Evolutionary conservation across 2,113 vertebrate genomes (phyloP).

Genomic region (Orientallactaga bullata): DNA sequence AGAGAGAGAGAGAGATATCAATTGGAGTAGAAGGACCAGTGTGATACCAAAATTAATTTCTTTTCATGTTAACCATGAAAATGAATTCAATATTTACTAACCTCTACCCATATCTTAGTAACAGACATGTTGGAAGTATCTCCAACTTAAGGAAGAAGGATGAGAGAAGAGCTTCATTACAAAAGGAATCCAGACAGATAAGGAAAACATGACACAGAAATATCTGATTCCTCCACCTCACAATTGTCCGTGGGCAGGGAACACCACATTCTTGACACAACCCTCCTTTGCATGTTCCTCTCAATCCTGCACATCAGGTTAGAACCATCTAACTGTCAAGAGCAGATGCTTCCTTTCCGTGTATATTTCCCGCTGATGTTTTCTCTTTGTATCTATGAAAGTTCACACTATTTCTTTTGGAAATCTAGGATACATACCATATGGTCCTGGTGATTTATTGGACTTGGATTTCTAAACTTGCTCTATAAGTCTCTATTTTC

Average conservation of each 20-base stretch:
- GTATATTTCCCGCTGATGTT: constrained; percentile 75
- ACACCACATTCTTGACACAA: not conserved
- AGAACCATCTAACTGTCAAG: constrained; percentile 74
- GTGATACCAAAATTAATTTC: not conserved
- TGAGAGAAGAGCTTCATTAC: not conserved
- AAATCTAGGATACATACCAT: constrained; percentile 85
- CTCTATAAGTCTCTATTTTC: constrained; percentile 74
- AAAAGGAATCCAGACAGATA: not conserved
- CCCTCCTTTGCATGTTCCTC: not conserved
- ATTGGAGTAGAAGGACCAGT: not conserved
- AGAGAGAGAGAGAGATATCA: not conserved
- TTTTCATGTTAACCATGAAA: not conserved
- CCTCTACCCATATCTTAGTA: not conserved
- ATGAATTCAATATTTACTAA: not conserved
- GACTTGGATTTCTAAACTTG: constrained; percentile 70
- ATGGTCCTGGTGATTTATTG: constrained; percentile 85
- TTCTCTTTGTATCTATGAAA: constrained; percentile 73
- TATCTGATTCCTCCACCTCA: not conserved
- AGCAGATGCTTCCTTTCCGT: constrained; percentile 78
- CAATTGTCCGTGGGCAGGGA: not conserved
- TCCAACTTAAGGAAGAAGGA: not conserved
- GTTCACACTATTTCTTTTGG: constrained; percentile 83
- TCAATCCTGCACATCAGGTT: constrained; percentile 60
- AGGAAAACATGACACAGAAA: not conserved
- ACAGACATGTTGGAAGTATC: not conserved